phyloP scores from a whole-genome alignment of 2,113 vertebrate genomes.

The Furnarius figulus region DNA sequence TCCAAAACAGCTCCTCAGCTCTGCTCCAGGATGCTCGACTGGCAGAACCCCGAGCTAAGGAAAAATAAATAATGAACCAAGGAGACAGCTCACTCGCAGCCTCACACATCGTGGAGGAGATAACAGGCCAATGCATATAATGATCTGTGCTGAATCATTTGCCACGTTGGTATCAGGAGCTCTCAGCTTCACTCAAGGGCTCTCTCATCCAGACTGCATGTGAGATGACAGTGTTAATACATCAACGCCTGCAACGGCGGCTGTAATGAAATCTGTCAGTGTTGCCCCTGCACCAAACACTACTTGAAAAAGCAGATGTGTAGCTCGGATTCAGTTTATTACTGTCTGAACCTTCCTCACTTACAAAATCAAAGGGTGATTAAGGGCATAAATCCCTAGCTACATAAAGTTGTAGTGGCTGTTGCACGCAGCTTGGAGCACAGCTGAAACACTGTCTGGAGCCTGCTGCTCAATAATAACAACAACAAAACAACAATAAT shows the following conservation, averaged over 20 bases:
- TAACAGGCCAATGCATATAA: conserved; percentile 30
- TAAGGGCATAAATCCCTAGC: neutral
- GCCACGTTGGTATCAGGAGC: conserved; percentile 45
- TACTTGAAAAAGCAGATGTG: conserved; percentile 57
- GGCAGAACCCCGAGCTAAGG: neutral
- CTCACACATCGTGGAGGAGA: conserved; percentile 29
- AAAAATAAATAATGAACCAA: conserved; percentile 53
- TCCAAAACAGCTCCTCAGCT: neutral
- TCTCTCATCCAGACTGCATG: conserved; percentile 34
- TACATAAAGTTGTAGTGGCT: neutral
- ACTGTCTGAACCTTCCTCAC: conserved; percentile 4
- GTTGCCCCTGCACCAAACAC: conserved; percentile 49
- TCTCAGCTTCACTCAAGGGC: conserved; percentile 49
- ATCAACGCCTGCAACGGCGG: conserved; percentile 9
- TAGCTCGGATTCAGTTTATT: conserved; percentile 53
- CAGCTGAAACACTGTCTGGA: neutral
- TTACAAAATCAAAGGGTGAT: neutral
- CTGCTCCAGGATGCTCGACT: neutral
- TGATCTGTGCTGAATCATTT: conserved; percentile 57
- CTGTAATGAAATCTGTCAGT: conserved; percentile 56
- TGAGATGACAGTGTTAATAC: conserved; percentile 53
- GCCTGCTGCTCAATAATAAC: neutral
- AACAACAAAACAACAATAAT: no score
- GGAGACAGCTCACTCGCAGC: conserved; percentile 45
- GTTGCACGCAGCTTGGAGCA: neutral